Evolutionary conservation across 2,113 vertebrate genomes (phyloP), one percentile per base, ranked within the genome.

Genomic region (Telmatochromis brachygnathus): DNA sequence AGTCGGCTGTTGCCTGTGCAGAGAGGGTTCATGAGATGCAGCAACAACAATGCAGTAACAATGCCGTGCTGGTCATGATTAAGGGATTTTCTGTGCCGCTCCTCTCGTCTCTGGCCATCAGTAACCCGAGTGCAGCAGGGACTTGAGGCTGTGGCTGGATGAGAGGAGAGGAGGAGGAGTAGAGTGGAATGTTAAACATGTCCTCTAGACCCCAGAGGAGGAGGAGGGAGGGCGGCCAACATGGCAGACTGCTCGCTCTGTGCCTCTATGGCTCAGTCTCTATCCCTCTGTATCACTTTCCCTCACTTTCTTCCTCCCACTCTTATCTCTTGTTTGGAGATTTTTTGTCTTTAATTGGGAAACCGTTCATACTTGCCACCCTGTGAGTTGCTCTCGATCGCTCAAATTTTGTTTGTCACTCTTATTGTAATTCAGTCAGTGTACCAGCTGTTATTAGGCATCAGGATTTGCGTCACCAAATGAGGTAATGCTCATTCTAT

Each of bases 141-240:
- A 89, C 86, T 85, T 83, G 86, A 90, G 94, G 94, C 91, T 90
- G 93, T 94, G 92, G 93, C 93, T 95, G 94, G 91, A 94, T 93
- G 93, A 92, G 93, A 92, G 88, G 90, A 84, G 82, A 84, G 58
- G 62, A 84, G 90, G 92, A 93, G 93, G 93, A 93, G 93, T 84
- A 90, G 93, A 94, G 93, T 73, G 91, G 96, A 96, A 96, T 96
- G 95, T 95, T 96, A 96, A 96, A 93, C 91, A 91, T 93, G 95
- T 96, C 95, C 96, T 96, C 94, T 94, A 92, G 93, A 93, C 93
- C 92, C 91, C 87, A 86, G 88, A 92, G 94, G 91, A 93, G 89
- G 94, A 94, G 89, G 92, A 93, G 94, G 83, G 91, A 93, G 91
- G 88, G 84, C 84, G 89, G 94, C 92, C 87, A 94, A 93, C 92